Base-by-base conservation (phyloP, 2,888 invertebrate species). In the Chesias legatella region DNA sequence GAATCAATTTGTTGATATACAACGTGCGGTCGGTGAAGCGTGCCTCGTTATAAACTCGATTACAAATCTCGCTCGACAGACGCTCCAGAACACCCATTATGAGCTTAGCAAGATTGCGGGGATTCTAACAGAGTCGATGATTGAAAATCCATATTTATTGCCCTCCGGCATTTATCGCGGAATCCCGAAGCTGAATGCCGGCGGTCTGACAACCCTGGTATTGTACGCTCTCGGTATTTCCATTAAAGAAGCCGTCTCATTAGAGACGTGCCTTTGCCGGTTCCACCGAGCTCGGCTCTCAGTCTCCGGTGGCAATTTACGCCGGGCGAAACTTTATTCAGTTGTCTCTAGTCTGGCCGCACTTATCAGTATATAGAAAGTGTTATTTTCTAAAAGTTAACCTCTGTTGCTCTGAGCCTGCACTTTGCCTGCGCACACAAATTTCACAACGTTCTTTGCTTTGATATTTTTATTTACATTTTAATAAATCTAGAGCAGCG, bases 201-300 rank as follows among this genome's bases (percentile, higher is more conserved):
- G 33, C 42, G 26, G 35, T 33, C 41, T 45, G 65, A 66, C 64
- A 68, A 64, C 64, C 63, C 66, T 64, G 67, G 58, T 59, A 66
- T 64, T 66, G 58, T 59, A 66, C 69, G 72, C 70, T 54, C 68
- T 68, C 63, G 75, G 79, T 71, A 82, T 83, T 80, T 82, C 78
- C 78, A 83, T 81, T 85, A 83, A 79, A 82, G 81, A 74, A 78
- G 77, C 78, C 76, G 78, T 79, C 79, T 82, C 84, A 83, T 82
- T 84, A 82, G 72, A 77, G 78, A 75, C 77, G 73, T 73, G 73
- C 74, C 73, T 60, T 71, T 69, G 66, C 67, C 63, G 35, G 44
- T 44, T 40, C 44, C 32, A 36, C 26, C 25, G 25, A 29, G 32
- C 38, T 38, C 33, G 28, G 30, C 31, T 35, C 31, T 13, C 23